A percentile compares a stretch with the other conserved stretches of the same genome.
Conservation (phyloP, 2,113 vertebrate genomes). For the Phalacrocorax pelagicus region DNA sequence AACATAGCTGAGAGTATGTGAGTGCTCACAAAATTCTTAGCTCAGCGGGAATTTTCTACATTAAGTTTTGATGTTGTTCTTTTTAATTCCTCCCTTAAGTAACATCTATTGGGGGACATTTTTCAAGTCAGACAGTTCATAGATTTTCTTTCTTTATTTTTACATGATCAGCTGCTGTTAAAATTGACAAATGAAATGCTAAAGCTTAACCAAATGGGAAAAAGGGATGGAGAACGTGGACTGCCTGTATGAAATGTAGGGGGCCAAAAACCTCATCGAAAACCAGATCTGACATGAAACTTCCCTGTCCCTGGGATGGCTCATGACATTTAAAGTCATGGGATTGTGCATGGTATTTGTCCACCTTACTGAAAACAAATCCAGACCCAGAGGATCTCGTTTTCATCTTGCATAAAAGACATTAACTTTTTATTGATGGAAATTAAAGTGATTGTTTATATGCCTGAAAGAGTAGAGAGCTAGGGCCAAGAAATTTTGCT, state of each 20-base stretch:
- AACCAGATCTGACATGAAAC: neutral
- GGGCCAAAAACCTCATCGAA: neutral
- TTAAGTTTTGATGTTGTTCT: neutral
- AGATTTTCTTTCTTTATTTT: constrained; percentile 16
- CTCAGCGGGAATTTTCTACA: constrained; percentile 42
- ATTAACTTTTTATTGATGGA: neutral
- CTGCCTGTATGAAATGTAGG: neutral
- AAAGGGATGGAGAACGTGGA: neutral
- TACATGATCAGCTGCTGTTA: neutral
- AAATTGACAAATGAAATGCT: neutral
- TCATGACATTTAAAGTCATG: neutral
- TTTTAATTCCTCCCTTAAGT: neutral
- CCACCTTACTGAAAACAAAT: neutral
- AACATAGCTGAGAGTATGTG: neutral
- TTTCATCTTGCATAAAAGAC: neutral
- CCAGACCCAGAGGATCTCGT: neutral
- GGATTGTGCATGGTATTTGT: neutral
- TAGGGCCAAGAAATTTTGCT: neutral
- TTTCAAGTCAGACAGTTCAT: constrained; percentile 3
- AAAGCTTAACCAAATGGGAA: neutral
- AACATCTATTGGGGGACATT: neutral
- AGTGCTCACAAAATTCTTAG: constrained; percentile 5
- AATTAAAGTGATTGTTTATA: neutral
- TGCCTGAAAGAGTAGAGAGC: neutral
- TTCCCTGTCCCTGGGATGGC: neutral